Evolutionary conservation across 2,113 vertebrate species (phyloP).

Genomic region (Mobula birostris): DNA sequence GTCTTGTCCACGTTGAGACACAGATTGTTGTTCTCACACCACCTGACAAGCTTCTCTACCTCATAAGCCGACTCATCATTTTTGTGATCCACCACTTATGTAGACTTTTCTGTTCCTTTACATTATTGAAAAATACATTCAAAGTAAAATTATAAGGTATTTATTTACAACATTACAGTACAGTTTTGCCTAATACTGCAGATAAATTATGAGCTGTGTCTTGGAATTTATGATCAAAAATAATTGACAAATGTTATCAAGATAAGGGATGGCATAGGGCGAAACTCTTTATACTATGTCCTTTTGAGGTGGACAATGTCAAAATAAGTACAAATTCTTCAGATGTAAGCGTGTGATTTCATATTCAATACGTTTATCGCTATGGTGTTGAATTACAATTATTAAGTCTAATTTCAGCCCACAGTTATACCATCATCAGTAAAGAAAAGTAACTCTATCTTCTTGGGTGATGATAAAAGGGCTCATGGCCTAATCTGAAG

Average conservation of each 20-base stretch:
- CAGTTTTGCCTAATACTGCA: neutral
- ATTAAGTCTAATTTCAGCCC: neutral
- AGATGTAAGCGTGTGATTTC: neutral
- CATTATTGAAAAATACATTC: neutral
- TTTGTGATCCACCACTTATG: no score
- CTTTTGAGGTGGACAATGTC: neutral
- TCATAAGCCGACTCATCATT: no score
- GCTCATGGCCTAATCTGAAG: neutral
- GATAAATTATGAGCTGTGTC: neutral
- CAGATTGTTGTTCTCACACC: no score
- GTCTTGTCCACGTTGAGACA: no score
- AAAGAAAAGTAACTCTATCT: neutral
- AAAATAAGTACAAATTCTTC: neutral
- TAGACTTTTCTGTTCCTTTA: neutral
- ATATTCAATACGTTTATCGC: neutral
- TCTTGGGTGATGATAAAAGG: neutral
- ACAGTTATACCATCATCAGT: neutral
- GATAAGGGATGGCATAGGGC: neutral
- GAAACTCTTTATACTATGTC: neutral
- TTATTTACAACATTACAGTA: neutral
- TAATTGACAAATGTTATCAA: neutral
- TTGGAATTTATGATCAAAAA: neutral
- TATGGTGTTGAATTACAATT: neutral
- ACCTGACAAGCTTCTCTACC: no score
- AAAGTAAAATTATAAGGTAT: neutral